phyloP scores from a whole-genome alignment of 2,888 invertebrate species.

The Tiliacea aurago region DNA sequence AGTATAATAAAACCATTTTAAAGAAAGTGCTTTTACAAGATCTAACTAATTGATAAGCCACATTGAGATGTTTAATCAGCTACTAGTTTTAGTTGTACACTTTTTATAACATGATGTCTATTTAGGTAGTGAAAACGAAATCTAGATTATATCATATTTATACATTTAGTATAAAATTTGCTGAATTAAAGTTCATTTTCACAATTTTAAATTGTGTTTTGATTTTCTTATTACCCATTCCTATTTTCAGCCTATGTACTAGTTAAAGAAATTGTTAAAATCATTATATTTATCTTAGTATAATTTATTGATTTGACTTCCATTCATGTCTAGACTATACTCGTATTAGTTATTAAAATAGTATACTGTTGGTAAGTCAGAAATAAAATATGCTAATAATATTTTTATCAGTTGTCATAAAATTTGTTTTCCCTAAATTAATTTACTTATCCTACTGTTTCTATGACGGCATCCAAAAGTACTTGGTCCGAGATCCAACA shows the following conservation, averaged over 20 bases:
- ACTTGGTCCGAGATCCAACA: neutral
- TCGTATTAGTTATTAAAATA: no score
- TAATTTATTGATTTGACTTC: slow-evolving; percentile 9
- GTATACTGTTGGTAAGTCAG: neutral
- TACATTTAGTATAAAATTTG: slow-evolving; percentile 91
- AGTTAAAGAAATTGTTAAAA: slow-evolving; percentile 6
- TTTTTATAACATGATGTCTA: slow-evolving; percentile 91
- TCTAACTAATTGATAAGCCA: slow-evolving; percentile 90
- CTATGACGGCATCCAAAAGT: slow-evolving; percentile 6
- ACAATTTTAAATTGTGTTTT: slow-evolving; percentile 87
- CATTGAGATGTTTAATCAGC: slow-evolving; percentile 90
- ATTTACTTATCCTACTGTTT: neutral
- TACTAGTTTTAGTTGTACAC: slow-evolving; percentile 91
- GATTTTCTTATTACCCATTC: slow-evolving; percentile 68
- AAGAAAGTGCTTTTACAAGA: slow-evolving; percentile 90
- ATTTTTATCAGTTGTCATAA: neutral
- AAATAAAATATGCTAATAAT: slow-evolving; percentile 1
- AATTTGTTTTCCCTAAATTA: slow-evolving; percentile 8
- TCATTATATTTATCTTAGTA: neutral
- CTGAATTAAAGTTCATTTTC: slow-evolving; percentile 91
- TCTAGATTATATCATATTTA: slow-evolving; percentile 91
- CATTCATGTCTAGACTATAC: slow-evolving; percentile 2
- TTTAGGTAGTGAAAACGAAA: slow-evolving; percentile 90
- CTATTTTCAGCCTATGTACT: slow-evolving; percentile 35
- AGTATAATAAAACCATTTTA: slow-evolving; percentile 88